Evolutionary conservation across 2,113 vertebrate genomes (phyloP).

Genomic region (Glaucidium brasilianum): DNA sequence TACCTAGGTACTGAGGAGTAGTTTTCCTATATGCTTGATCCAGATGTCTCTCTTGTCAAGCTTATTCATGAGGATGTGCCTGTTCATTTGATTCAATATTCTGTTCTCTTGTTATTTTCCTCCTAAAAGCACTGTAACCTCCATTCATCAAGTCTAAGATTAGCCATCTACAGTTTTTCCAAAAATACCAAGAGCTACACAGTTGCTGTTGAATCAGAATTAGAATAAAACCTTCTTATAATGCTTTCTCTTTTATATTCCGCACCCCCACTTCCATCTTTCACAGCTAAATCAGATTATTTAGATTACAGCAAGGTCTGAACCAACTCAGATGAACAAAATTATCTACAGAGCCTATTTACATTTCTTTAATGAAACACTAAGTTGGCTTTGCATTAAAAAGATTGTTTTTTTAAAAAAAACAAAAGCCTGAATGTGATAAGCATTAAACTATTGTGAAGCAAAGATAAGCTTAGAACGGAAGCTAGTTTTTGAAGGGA

Average conservation of each 20-base stretch:
- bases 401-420: background rate
- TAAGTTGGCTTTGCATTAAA: background rate
- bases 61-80: conserved; percentile 7
- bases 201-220: conserved; percentile 46
- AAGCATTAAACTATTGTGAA: background rate
- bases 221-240: conserved; percentile 41
- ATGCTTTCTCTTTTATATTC: conserved; percentile 52
- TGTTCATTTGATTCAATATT: conserved; percentile 10
- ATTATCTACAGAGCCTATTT: conserved; percentile 53
- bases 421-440: background rate
- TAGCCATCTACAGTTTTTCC: conserved; percentile 22
- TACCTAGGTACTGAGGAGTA: background rate
- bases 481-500: background rate
- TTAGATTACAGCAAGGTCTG: conserved; percentile 54
- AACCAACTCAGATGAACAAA: conserved; percentile 31
- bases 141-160: conserved; percentile 30
- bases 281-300: conserved; percentile 46
- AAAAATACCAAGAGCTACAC: conserved; percentile 28
- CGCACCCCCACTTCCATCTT: conserved; percentile 41
- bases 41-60: background rate
- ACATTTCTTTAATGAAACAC: conserved; percentile 61
- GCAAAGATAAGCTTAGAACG: background rate
- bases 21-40: background rate
- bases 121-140: conserved; percentile 10
- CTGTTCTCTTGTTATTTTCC: conserved; percentile 16